These are phyloP conservation scores for Branchipolynoe longqiensis DNA, from an alignment of 2,888 invertebrate genomes.

Conservation along the genomic window DNA sequence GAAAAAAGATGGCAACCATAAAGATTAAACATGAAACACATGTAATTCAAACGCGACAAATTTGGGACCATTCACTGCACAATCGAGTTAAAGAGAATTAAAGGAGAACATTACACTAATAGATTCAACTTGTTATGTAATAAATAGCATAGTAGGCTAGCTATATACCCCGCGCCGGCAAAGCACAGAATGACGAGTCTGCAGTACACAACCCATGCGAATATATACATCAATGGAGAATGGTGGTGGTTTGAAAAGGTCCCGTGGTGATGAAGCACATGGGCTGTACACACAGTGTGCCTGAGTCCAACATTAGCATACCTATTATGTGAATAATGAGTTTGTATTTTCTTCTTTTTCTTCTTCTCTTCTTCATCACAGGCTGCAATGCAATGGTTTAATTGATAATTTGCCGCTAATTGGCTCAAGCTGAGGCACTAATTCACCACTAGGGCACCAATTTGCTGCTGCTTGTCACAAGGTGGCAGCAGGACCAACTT, in stretches of 20 bases:
- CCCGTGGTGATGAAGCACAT: neutral
- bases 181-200: neutral
- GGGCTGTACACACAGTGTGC: too few relatives aligned
- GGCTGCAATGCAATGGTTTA: conserved; percentile 51
- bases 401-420: neutral
- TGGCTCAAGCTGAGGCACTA: conserved; percentile 55
- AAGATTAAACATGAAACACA: neutral
- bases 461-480: neutral
- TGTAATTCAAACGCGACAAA: neutral
- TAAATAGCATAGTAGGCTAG: conserved; percentile 16
- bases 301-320: too few relatives aligned
- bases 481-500: conserved; percentile 4
- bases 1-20: neutral
- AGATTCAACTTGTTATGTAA: too few relatives aligned
- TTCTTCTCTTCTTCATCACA: conserved; percentile 44
- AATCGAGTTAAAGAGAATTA: neutral
- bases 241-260: conserved; percentile 37
- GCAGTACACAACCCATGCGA: conserved; percentile 5
- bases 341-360: neutral
- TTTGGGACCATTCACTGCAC: neutral
- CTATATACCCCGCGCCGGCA: too few relatives aligned
- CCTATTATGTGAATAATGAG: conserved; percentile 23
- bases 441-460: neutral
- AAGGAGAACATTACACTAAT: neutral
- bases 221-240: conserved; percentile 41